A percentile compares a stretch with the other conserved stretches of the same genome.
Conservation (phyloP, 30 jellyfish, hydroid and myxozoan species). For the Turritopsis rubra region DNA sequence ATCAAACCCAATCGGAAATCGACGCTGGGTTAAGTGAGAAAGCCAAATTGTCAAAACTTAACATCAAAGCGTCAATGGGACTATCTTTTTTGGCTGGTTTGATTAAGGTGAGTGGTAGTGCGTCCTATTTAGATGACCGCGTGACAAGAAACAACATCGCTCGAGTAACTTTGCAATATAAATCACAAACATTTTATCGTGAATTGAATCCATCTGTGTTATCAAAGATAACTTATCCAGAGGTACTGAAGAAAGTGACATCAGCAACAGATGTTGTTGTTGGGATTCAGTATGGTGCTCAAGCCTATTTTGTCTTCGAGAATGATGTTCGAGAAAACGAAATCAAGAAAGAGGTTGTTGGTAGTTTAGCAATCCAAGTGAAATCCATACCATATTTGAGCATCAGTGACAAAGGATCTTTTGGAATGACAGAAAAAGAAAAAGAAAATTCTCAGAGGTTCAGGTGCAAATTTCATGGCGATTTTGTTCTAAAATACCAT, state of each 20-base stretch:
- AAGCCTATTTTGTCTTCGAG: background rate
- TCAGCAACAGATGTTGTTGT: constrained; percentile 4
- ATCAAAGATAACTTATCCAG: background rate
- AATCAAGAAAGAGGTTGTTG: background rate
- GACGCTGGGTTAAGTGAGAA: background rate
- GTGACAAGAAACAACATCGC: background rate
- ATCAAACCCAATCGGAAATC: background rate
- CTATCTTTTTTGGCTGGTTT: background rate
- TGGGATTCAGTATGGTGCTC: background rate
- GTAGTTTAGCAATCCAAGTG: background rate
- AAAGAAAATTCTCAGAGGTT: background rate
- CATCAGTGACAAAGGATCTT: background rate
- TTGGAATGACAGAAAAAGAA: background rate
- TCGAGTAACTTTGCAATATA: background rate
- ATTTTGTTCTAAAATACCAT: too few relatives aligned
- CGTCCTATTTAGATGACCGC: background rate
- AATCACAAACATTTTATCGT: background rate
- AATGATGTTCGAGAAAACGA: background rate
- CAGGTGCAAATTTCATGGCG: too few relatives aligned
- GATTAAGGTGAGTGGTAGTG: background rate
- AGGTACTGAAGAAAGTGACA: background rate
- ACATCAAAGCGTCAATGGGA: background rate
- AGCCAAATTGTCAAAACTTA: background rate
- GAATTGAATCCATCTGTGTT: background rate
- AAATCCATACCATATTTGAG: background rate